Evolutionary conservation across 2,797 vertebrate genomes (phyloP), one percentile per base, ranked within the genome.

Genomic region (Danio aesculapii): DNA sequence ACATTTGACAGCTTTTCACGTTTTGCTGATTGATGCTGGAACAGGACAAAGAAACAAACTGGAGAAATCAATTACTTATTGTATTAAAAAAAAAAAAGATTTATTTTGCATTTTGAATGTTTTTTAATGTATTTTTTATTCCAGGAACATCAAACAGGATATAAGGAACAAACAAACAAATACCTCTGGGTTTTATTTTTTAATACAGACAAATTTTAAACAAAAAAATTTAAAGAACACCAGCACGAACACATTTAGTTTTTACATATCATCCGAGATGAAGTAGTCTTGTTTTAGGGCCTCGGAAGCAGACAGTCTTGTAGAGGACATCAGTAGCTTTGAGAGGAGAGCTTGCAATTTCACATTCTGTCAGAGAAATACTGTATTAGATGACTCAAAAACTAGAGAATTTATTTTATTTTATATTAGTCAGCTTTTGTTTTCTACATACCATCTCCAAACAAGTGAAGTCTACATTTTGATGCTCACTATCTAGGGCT

Each of bases 391-490:
- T 8, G 8, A 71, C n/a, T 52, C 4, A 68, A 21, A 19, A 58
- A 6, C 5, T 1, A 5, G 1, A 50, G 6, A 43, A 79, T 55
- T 53, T 0, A 16, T 17, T 11, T 39, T 9, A 19, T 11, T 11
- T 39, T 9, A 19, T 11, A 17, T 30, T 46, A 3, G 19, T 5
- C 17, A 79, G 14, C 67, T 58, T 8, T 57, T 59, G 61, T 12
- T n/a, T 11, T 53, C 66, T 30, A 89, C 91, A 57, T 90, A 94
- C 93, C 93, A 92, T 79, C 72, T 84, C 83, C 86, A 93, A 84
- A 1, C 55, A 80, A 82, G 88, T 87, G 57, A 92, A 69, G 21
- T 92, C 87, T 0, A 90, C 91, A 21, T 84, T 88, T 11, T 75
- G 72, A 86, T 90, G 90, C 83, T 92, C 90, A 84, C 81, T 84